A percentile compares a stretch with the other conserved stretches of the same genome.
These are phyloP conservation scores for Sylvietta virens DNA, from an alignment of 2,113 vertebrate species.

Conservation along the genomic window DNA sequence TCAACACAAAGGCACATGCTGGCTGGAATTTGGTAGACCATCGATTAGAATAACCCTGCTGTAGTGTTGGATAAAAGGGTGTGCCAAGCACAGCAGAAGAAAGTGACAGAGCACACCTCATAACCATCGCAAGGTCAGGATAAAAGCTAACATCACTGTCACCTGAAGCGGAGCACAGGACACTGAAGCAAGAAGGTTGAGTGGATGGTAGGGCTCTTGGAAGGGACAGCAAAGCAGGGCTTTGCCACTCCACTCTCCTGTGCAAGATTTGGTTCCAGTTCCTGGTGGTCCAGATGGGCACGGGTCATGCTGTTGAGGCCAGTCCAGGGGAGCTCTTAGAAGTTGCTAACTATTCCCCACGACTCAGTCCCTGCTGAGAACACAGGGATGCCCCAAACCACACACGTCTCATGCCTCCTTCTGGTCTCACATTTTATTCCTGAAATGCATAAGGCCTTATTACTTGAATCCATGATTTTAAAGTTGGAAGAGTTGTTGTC, in stretches of 20 bases:
- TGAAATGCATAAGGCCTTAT: background rate
- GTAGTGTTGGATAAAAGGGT: background rate
- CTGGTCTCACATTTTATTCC: background rate
- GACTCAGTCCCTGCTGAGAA: background rate
- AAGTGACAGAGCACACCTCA: background rate
- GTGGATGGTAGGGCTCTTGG: fast-evolving
- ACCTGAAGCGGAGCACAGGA: background rate
- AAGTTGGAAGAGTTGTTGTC: background rate
- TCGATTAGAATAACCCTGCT: conserved; percentile 4
- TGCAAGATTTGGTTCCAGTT: background rate
- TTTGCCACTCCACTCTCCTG: background rate
- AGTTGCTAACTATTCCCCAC: too few relatives aligned
- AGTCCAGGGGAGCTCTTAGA: background rate
- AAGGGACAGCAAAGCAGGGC: background rate
- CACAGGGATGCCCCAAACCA: too few relatives aligned
- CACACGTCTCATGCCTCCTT: fast-evolving
- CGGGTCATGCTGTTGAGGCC: background rate
- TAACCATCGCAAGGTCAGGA: background rate
- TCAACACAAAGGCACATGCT: background rate
- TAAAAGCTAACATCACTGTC: background rate
- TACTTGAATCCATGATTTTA: background rate
- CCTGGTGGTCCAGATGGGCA: fast-evolving
- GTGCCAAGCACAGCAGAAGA: background rate
- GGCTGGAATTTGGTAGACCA: background rate
- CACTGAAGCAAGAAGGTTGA: background rate